These are phyloP conservation scores for Nemotelus nigrinus DNA, from an alignment of 2,888 invertebrate species.

Conservation along the genomic window DNA sequence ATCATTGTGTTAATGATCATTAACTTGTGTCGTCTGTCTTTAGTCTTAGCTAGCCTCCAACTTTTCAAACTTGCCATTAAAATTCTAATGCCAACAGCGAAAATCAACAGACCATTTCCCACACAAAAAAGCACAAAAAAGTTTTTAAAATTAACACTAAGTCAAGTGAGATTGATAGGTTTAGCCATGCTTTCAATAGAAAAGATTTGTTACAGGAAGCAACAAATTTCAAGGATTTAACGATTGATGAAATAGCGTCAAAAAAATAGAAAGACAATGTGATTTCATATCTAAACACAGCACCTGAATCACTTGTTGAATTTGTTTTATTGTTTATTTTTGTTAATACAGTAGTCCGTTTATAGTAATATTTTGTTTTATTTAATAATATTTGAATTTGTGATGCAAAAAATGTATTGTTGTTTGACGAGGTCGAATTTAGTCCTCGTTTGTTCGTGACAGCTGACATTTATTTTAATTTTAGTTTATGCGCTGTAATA, in stretches of 20 bases:
- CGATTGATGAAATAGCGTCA: neutral
- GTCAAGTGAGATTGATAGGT: neutral
- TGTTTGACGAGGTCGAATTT: too few species aligned
- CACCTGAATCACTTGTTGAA: neutral
- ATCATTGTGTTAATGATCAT: too few species aligned
- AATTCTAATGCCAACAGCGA: neutral
- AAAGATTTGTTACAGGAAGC: neutral
- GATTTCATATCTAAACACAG: slow-evolving; percentile 1
- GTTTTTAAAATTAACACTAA: neutral
- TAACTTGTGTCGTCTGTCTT: too few species aligned
- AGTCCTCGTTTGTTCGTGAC: too few species aligned
- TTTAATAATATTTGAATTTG: too few species aligned
- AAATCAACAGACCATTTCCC: neutral
- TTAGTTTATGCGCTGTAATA: too few species aligned
- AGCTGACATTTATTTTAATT: too few species aligned
- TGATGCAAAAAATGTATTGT: too few species aligned
- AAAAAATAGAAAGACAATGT: neutral
- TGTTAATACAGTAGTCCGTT: too few species aligned
- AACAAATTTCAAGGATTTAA: slow-evolving; percentile 6
- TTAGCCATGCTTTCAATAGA: slow-evolving; percentile 5
- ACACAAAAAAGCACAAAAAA: slow-evolving; percentile 1
- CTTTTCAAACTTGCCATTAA: neutral
- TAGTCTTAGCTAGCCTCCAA: neutral
- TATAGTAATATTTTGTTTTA: too few species aligned
- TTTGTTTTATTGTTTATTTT: neutral